phyloP scores from a whole-genome alignment of 1,140 invertebrate species.

The Cotesia vestalis region DNA sequence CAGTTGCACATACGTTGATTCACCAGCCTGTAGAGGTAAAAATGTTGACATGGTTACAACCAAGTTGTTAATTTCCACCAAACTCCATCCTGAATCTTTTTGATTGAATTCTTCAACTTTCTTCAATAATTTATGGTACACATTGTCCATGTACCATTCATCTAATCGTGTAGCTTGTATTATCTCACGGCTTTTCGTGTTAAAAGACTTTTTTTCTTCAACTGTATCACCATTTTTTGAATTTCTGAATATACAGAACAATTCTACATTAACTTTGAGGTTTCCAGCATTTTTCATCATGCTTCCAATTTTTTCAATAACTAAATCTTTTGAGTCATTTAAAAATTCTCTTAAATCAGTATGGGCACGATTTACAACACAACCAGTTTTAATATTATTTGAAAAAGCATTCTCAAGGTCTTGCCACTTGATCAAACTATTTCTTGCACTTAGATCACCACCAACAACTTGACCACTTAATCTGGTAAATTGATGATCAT shows the following conservation, averaged over 20 bases:
- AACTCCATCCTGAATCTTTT: too few relatives aligned
- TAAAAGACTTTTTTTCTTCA: neutral
- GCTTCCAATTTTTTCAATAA: neutral
- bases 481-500: too few relatives aligned
- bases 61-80: too few relatives aligned
- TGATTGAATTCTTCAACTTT: slow-evolving; percentile 16
- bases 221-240: too few relatives aligned
- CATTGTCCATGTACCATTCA: neutral
- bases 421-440: neutral
- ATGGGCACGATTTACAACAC: neutral
- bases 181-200: neutral
- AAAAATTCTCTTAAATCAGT: neutral
- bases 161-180: neutral
- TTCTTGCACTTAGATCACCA: too few relatives aligned
- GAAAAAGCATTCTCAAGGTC: neutral
- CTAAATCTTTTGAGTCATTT: neutral
- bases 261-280: neutral
- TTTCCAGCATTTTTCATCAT: neutral
- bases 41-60: too few relatives aligned
- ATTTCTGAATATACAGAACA: too few relatives aligned
- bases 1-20: too few relatives aligned
- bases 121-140: neutral
- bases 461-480: too few relatives aligned
- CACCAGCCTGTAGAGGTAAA: too few relatives aligned
- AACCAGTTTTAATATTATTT: neutral